phyloP scores from a whole-genome alignment of 1,140 invertebrate species.

The Magallana angulata region DNA sequence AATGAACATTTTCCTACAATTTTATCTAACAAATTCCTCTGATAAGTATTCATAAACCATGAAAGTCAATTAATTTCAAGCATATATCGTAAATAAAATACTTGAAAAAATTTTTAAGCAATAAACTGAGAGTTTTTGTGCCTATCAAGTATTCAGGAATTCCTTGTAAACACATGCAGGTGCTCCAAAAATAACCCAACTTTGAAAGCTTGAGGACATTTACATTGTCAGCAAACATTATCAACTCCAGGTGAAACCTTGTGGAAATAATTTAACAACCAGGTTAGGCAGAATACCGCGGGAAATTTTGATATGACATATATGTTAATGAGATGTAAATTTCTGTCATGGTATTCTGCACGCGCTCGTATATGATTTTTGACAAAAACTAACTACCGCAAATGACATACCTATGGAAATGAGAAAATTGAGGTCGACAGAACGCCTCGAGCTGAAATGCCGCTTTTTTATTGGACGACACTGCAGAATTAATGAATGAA shows the following conservation, averaged over 20 bases:
- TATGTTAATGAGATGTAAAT: slow-evolving; percentile 28
- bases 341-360: background rate
- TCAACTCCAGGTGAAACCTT: background rate
- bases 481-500: background rate
- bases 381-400: background rate
- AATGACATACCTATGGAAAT: background rate
- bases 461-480: background rate
- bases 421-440: background rate
- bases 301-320: slow-evolving; percentile 14
- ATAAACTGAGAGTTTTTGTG: too few species aligned
- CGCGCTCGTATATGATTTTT: background rate
- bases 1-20: too few species aligned
- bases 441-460: background rate
- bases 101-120: too few species aligned
- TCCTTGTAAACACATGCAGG: background rate
- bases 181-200: background rate
- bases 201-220: background rate
- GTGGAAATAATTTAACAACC: background rate
- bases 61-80: too few species aligned
- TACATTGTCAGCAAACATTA: background rate
- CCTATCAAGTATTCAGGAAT: background rate
- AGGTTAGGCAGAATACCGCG: background rate
- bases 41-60: too few species aligned
- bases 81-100: too few species aligned
- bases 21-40: too few species aligned